Conservation (phyloP, 2,113 vertebrate species). For the Gnathonemus longibarbis region DNA sequence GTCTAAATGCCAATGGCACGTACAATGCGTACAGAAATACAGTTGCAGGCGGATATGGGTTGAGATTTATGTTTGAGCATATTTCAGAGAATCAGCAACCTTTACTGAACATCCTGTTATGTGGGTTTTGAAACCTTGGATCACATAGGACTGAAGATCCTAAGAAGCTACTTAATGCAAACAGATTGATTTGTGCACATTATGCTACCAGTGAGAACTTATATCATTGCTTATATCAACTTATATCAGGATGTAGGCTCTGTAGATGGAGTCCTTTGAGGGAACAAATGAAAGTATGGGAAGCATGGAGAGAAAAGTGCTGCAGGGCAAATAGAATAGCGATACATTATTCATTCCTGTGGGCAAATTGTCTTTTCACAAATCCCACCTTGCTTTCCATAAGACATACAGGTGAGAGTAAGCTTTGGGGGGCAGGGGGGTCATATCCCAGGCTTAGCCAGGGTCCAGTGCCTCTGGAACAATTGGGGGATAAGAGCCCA, state of each 20-base stretch:
- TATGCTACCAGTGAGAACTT: not conserved
- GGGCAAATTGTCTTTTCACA: not conserved
- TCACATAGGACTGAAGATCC: not conserved
- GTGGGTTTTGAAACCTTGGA: not conserved
- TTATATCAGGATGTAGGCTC: not conserved
- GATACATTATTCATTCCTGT: not conserved
- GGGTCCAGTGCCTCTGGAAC: not conserved
- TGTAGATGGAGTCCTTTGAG: not conserved
- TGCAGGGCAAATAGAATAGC: not conserved
- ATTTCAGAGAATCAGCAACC: not conserved
- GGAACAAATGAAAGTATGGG: not conserved
- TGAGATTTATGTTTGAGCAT: not conserved
- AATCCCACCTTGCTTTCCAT: no score
- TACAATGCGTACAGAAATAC: not conserved
- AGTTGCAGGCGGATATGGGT: not conserved
- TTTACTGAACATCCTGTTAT: not conserved
- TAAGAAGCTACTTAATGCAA: not conserved
- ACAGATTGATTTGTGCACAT: not conserved
- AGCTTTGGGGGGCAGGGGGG: no score
- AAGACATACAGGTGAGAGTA: no score
- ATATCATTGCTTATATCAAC: not conserved
- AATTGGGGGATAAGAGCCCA: not conserved
- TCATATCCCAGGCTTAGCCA: not conserved
- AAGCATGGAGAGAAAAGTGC: not conserved
- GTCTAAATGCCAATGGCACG: not conserved